phyloP scores from a whole-genome alignment of 2,797 vertebrate genomes.

The Malurus leucopterus region DNA sequence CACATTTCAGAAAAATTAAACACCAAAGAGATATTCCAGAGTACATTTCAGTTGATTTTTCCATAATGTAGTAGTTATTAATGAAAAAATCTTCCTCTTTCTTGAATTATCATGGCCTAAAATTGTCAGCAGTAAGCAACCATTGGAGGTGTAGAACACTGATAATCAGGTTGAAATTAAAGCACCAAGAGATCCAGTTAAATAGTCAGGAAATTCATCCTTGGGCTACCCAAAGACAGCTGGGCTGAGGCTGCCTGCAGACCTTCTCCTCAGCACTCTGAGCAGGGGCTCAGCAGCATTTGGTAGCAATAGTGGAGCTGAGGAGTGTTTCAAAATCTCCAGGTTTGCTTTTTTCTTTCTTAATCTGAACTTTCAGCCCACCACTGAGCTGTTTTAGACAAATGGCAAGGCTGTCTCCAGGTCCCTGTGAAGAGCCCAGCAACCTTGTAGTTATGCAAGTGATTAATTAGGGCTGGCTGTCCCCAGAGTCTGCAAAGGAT shows the following conservation, averaged over 20 bases:
- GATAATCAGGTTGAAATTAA: background rate
- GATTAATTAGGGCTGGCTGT: background rate
- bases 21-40: background rate
- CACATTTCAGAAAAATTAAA: background rate
- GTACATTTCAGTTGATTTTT: background rate
- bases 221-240: background rate
- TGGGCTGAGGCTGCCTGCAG: background rate
- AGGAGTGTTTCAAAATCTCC: background rate
- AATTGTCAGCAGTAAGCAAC: background rate
- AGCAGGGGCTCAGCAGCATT: background rate
- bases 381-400: background rate
- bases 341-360: background rate
- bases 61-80: background rate
- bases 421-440: background rate
- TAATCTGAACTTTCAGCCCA: background rate
- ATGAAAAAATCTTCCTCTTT: background rate
- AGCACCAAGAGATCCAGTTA: background rate
- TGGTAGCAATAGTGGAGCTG: background rate
- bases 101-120: fast-evolving
- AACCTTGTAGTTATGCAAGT: background rate
- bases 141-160: background rate
- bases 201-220: background rate
- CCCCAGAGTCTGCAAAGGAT: background rate
- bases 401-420: background rate
- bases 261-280: background rate